Conservation (phyloP, 1,140 invertebrate species). For the Zophobas atratus region DNA sequence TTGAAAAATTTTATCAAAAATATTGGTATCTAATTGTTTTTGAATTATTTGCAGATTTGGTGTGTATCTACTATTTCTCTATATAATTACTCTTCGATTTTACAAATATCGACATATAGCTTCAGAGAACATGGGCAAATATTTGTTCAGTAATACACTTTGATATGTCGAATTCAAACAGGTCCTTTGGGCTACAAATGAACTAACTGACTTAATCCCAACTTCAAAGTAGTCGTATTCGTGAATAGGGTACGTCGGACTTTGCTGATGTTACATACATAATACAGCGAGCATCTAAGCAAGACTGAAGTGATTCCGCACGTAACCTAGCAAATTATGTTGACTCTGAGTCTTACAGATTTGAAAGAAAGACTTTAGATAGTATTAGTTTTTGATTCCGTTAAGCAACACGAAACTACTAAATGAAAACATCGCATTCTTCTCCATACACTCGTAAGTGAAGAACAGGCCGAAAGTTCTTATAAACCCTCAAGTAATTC, state of each 20-base stretch:
- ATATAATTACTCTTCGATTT: no score
- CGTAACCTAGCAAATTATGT: slow-evolving; percentile 13
- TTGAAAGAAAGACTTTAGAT: neutral
- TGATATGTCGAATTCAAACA: neutral
- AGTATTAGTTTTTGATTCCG: no score
- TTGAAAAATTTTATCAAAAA: no score
- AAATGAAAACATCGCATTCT: no score
- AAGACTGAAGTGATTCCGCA: slow-evolving; percentile 5
- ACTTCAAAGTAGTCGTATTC: slow-evolving; percentile 23
- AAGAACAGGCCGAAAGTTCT: no score
- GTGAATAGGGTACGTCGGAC: slow-evolving; percentile 5
- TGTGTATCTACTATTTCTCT: no score
- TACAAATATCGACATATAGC: no score
- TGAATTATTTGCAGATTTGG: no score
- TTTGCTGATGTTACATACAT: slow-evolving; percentile 7
- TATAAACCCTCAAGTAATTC: neutral
- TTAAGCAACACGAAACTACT: no score
- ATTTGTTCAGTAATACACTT: neutral
- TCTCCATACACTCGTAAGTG: no score
- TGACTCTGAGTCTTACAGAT: slow-evolving; percentile 3
- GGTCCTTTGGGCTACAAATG: slow-evolving; percentile 13
- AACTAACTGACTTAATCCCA: slow-evolving; percentile 20
- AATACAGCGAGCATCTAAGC: neutral
- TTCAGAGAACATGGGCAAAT: neutral
- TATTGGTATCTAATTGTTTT: no score